These are phyloP conservation scores for Stictocephala bisonia DNA, from an alignment of 2,888 invertebrate species.

Conservation along the genomic window DNA sequence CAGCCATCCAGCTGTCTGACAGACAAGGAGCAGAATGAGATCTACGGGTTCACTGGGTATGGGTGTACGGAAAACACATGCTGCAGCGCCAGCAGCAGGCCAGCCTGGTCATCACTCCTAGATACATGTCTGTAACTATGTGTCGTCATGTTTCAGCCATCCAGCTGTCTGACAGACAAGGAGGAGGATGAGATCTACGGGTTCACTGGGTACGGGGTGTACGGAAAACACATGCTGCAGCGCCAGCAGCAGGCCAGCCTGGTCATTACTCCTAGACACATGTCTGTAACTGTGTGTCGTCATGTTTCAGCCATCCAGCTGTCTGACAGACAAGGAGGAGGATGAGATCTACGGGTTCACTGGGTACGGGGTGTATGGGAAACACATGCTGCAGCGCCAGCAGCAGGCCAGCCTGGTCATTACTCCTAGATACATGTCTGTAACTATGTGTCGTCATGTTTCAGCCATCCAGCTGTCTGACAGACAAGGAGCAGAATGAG, in stretches of 20 bases:
- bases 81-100: too few species aligned
- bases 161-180: constrained; percentile 90
- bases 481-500: constrained; percentile 92
- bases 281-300: too few species aligned
- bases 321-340: constrained; percentile 91
- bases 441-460: too few species aligned
- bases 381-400: constrained; percentile 79
- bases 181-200: constrained; percentile 95
- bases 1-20: too few species aligned
- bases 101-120: too few species aligned
- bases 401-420: constrained; percentile 67
- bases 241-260: constrained; percentile 72
- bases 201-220: constrained; percentile 83
- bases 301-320: constrained; percentile 94
- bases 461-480: constrained; percentile 92
- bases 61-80: too few species aligned
- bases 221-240: constrained; percentile 80
- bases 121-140: too few species aligned
- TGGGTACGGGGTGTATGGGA: constrained; percentile 86
- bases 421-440: constrained; percentile 63
- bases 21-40: too few species aligned
- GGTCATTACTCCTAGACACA: constrained; percentile 63
- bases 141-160: too few species aligned
- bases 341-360: constrained; percentile 90
- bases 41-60: too few species aligned